Evolutionary conservation across 2,888 invertebrate species (phyloP).

Genomic region (Drosophila limbata): DNA sequence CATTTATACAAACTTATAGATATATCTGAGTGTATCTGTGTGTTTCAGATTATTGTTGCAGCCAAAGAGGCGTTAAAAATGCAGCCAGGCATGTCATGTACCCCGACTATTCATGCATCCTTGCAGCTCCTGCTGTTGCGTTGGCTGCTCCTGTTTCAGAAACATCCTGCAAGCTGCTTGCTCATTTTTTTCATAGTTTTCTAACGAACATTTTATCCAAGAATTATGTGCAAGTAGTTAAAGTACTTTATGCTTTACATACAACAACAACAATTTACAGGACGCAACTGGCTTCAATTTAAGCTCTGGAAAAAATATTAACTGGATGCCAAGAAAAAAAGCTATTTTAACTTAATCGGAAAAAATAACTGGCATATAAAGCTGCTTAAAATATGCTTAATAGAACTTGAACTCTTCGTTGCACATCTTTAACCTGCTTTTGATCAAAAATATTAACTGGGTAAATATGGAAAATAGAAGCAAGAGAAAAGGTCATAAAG

Average conservation of each 20-base stretch:
- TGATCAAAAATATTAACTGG: neutral
- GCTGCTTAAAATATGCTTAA: neutral
- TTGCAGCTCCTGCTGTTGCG: slow-evolving; percentile 1
- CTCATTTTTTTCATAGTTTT: slow-evolving; percentile 22
- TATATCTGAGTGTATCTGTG: slow-evolving; percentile 4
- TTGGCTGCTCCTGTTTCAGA: slow-evolving; percentile 7
- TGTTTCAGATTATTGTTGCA: slow-evolving; percentile 27
- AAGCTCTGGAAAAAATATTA: slow-evolving; percentile 4
- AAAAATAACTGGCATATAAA: neutral
- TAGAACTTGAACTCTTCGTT: neutral
- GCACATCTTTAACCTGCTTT: neutral
- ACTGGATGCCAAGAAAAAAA: neutral
- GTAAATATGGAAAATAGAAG: neutral
- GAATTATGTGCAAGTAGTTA: slow-evolving; percentile 53
- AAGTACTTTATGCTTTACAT: slow-evolving; percentile 27
- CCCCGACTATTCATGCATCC: slow-evolving; percentile 17
- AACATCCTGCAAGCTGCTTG: slow-evolving; percentile 37
- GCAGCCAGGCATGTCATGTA: slow-evolving; percentile 31
- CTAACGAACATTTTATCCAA: slow-evolving; percentile 38
- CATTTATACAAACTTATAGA: neutral
- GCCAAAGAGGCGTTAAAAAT: slow-evolving; percentile 41
- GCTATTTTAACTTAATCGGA: slow-evolving; percentile 7
- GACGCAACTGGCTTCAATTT: neutral
- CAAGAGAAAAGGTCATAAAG: too few relatives aligned
- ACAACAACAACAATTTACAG: slow-evolving; percentile 10